phyloP scores from a whole-genome alignment of 2,888 invertebrate genomes.

The Caenorhabditis virilis region DNA sequence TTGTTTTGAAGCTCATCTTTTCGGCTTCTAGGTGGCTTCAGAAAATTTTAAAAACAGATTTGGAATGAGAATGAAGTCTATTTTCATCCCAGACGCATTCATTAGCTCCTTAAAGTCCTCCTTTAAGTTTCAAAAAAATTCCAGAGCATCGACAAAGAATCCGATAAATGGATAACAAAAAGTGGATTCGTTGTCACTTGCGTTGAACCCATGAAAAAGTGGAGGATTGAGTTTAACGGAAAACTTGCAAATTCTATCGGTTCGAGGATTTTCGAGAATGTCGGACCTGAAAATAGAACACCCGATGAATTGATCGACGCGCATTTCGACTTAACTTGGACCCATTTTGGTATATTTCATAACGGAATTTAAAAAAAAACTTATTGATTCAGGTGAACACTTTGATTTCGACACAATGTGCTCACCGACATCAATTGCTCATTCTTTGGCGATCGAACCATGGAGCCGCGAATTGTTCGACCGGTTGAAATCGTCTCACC shows the following conservation, averaged over 20 bases:
- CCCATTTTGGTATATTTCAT: slow-evolving; percentile 71
- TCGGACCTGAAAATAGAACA: slow-evolving; percentile 35
- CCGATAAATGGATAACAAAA: slow-evolving; percentile 73
- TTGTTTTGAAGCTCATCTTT: too few species aligned
- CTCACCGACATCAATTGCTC: slow-evolving; percentile 76
- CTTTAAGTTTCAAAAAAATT: too few species aligned
- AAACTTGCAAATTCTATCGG: slow-evolving; percentile 71
- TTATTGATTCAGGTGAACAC: slow-evolving; percentile 70
- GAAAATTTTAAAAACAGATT: too few species aligned
- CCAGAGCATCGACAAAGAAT: slow-evolving; percentile 39
- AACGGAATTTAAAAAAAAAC: too few species aligned
- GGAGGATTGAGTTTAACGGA: slow-evolving; percentile 78
- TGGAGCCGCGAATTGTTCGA: slow-evolving; percentile 79
- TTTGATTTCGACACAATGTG: slow-evolving; percentile 81
- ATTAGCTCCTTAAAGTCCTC: too few species aligned
- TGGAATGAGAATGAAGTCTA: too few species aligned
- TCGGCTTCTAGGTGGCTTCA: too few species aligned
- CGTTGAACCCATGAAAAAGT: slow-evolving; percentile 78
- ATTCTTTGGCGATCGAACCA: slow-evolving; percentile 78
- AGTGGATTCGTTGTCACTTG: slow-evolving; percentile 78
- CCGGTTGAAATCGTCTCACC: slow-evolving; percentile 78
- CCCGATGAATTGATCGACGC: slow-evolving; percentile 72
- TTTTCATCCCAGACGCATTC: too few species aligned
- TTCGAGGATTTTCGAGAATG: slow-evolving; percentile 11
- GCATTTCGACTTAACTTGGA: slow-evolving; percentile 76